Percentiles rank a stretch among this genome's conserved stretches.
These are phyloP conservation scores for Ophthalmolycus amberensis DNA, from an alignment of 2,113 vertebrate species.

Conservation along the genomic window DNA sequence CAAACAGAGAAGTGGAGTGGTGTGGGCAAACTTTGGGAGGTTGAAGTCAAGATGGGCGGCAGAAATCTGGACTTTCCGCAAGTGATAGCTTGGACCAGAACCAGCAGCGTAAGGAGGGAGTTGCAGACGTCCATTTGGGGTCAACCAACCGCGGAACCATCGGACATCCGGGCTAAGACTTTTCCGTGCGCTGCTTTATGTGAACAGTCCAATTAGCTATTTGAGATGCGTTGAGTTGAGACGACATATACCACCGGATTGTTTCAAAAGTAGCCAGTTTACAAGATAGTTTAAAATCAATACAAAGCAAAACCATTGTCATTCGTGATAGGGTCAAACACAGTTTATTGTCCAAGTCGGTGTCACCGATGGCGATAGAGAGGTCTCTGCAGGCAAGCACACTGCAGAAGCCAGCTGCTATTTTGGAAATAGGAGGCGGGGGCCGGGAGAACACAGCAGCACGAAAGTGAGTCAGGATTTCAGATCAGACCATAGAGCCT, in stretches of 20 bases:
- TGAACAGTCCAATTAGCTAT: not conserved
- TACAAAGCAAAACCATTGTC: not conserved
- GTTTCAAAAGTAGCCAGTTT: not conserved
- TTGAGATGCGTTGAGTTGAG: not conserved
- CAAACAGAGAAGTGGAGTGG: not conserved
- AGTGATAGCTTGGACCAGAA: not conserved
- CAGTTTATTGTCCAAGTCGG: not conserved
- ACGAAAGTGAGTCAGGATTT: not conserved
- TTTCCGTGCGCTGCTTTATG: not conserved
- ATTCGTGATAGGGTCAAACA: not conserved
- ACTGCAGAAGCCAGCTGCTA: not conserved
- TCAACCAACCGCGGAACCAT: not conserved
- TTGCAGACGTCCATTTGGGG: no score
- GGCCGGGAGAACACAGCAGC: no score
- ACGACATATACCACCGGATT: no score
- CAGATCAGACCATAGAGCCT: not conserved
- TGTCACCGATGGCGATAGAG: not conserved
- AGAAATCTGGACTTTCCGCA: not conserved
- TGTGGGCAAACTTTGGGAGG: not conserved
- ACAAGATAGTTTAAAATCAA: not conserved
- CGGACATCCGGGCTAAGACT: not conserved
- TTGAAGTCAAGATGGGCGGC: not conserved
- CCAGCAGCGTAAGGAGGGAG: not conserved
- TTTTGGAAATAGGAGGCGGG: not conserved
- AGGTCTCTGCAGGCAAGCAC: not conserved